These are phyloP conservation scores for Orbicella faveolata DNA, from an alignment of 64 coral and sea anemone genomes.

Conservation along the genomic window DNA sequence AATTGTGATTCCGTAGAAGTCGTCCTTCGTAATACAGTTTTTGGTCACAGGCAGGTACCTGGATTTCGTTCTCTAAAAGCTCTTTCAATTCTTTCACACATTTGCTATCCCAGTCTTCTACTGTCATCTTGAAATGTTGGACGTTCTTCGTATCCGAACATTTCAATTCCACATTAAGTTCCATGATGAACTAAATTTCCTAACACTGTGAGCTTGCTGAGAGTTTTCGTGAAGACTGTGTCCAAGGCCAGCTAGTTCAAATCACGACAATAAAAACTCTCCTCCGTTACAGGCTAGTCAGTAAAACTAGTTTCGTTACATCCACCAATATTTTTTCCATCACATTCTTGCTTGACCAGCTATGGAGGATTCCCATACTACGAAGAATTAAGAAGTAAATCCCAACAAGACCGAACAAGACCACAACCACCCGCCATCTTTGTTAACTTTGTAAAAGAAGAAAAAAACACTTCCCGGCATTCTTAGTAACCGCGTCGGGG, in stretches of 20 bases:
- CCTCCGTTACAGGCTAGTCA: too few species aligned
- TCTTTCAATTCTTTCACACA: constrained; percentile 67
- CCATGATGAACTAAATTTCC: not conserved
- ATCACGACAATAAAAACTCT: too few species aligned
- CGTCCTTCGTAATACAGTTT: constrained; percentile 50
- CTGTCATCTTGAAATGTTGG: constrained; percentile 18
- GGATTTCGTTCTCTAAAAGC: constrained; percentile 59
- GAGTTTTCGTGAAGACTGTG: too few species aligned
- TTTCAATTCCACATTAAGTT: constrained; percentile 44
- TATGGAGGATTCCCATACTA: not conserved
- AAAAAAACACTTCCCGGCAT: constrained; percentile 12
- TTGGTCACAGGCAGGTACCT: constrained; percentile 73
- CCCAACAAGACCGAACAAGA: too few species aligned
- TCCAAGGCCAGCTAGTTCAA: too few species aligned
- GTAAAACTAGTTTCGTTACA: not conserved
- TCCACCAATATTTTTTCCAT: not conserved
- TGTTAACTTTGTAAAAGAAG: too few species aligned
- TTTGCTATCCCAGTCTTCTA: constrained; percentile 53
- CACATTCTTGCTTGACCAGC: not conserved
- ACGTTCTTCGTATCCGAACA: constrained; percentile 41
- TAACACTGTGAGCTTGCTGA: too few species aligned
- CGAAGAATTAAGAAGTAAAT: too few species aligned
- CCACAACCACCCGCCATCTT: not conserved
- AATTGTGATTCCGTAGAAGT: constrained; percentile 51
- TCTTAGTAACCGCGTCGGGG: not conserved